Base-by-base conservation (phyloP, 2,888 invertebrate genomes). In the Heliconius ethilla region DNA sequence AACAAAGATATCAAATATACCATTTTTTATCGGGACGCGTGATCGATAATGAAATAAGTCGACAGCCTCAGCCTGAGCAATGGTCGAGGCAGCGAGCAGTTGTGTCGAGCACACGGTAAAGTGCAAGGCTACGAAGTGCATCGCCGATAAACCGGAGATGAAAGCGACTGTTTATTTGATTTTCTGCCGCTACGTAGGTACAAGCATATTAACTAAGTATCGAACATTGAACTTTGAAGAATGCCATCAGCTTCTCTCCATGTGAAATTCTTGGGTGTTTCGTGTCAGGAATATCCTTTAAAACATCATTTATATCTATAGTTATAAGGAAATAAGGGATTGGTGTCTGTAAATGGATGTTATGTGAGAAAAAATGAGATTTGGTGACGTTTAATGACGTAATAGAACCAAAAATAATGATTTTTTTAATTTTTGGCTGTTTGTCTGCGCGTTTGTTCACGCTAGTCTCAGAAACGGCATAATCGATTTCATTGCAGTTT, bases 101-200 rank as follows among this genome's bases (percentile, higher is more conserved):
- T 86, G 87, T 81, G 85, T 86, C 82, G 81, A 87, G 86, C 85
- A 87, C 86, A 88, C 88, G 86, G 85, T 86, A 86, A 89, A 92
- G 90, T 91, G 91, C 92, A 92, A 92, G 91, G 89, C 90, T 90
- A 87, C 89, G 87, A 86, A 91, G 90, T 91, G 91, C 92, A 93
- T 91, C 88, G 87, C 87, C 88, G 90, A 92, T 92, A 91, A 90
- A 90, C 89, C 90, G 89, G 90, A 92, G 92, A 93, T 92, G 92
- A 92, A 92, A 91, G 91, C 89, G 88, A 87, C 83, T 92, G 92
- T 93, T 93, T 93, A 93, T 93, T 92, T 92, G 92, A 91, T 92
- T 91, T 92, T 91, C 89, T 88, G 89, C 88, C 86, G 85, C 85
- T 89, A 87, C 88, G 85, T 27, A 27, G 27, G 27, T 87, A 86